Evolutionary conservation across 1,140 invertebrate species (phyloP), one percentile per base, ranked within the genome.

Genomic region (Campoletis sonorensis): DNA sequence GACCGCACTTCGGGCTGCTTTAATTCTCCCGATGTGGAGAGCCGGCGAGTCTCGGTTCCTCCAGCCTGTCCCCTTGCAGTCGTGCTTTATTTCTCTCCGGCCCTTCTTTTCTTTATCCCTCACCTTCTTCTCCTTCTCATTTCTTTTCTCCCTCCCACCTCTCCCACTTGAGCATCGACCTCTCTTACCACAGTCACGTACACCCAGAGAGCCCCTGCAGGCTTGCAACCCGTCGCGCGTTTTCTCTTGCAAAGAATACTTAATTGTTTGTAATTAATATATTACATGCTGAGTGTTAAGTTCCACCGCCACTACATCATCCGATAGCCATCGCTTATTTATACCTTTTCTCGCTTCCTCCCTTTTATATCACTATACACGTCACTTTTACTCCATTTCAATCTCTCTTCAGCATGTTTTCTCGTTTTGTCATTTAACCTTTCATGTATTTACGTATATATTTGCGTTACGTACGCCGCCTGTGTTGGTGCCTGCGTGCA

Each of bases 191-290:
- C 68, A 73, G 49, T 70, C 75, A 78, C 78, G 80, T 83, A 82
- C 71, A 80, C 70, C 77, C 78, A 71, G 61, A 23, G 37, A 0
- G 72, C 10, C 7, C 13, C 16, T 61, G 51, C 51, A 18, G 51
- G 51, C 11, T 54, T 73, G 27, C 73, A 21, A 23, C 30, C 68
- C 16, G 61, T 61, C 70, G 33, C 51, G 10, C 27, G 67, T 33
- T 77, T 67, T 81, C 67, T 40, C 23, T 71, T 23, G 68, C 75
- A 79, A 86, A 89, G 81, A 84, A 87, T 87, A 79, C 80, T 83
- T 87, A 88, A 88, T 89, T 89, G 86, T 88, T 89, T 88, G 80
- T 85, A 88, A 88, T 89, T 89, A 89, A 89, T 89, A 89, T 88
- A 89, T 89, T 87, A 89, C 87, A 86, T 83, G 85, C 73, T 81